Evolutionary conservation across 2,797 vertebrate species (phyloP), one percentile per base, ranked within the genome.

Genomic region (Ataeniobius toweri): DNA sequence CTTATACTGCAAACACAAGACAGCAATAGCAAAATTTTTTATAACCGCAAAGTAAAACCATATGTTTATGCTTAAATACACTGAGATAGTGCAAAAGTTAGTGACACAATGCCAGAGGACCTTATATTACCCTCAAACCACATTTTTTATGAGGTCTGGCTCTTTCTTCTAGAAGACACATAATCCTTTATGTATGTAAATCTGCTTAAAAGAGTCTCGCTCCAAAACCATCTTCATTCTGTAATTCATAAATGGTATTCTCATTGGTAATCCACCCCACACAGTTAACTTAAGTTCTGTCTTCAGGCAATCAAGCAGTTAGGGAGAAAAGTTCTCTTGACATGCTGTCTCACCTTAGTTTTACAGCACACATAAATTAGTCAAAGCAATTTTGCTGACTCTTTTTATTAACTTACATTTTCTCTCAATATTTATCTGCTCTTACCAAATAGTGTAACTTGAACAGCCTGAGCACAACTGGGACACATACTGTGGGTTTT

Each of bases 341-440:
- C 80, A 0, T 75, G 28, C 55, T 8, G 65, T 48, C 72, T 78
- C 68, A 82, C 81, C 72, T 84, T 63, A 69, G 13, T 67, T 73
- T 86, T 44, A 67, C 13, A 53, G 73, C 78, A 22, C 71, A 71
- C 74, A 72, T 73, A 44, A 50, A 68, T 73, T 46, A 63, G 39
- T 53, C 74, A 61, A 26, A 68, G 53, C 68, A 46, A 73, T 72
- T 88, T 50, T 26, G 9, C 80, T 80, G 67, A 39, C 39, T 83
- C 76, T 59, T 84, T 86, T 85, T 79, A 80, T 90, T 80, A 87
- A 78, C 89, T 82, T 67, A 83, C 76, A 86, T 89, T 75, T 83
- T 85, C 41, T 56, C 50, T 77, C 81, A 91, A 91, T 91, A 91
- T 92, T 88, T 85, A 83, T 86, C 86, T 59, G 81, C 85, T 89